Evolutionary conservation across 2,113 vertebrate species (phyloP), one percentile per base, ranked within the genome.

Genomic region (Gila orcuttii): DNA sequence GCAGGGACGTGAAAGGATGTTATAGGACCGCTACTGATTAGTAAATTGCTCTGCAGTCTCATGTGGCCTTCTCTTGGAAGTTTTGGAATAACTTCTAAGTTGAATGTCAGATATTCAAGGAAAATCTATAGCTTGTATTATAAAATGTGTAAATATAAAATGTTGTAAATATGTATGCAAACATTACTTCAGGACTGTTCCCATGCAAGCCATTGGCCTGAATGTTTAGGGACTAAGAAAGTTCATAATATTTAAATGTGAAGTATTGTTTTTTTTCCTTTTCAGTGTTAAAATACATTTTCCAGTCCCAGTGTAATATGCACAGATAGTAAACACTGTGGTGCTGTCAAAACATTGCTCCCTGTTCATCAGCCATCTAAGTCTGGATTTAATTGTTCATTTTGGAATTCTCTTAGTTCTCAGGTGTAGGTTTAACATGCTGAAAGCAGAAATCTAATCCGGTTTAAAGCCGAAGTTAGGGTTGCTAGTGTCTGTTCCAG

Each of bases 1-100:
- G 23, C 77, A 25, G 77, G 55, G 77, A 79, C 36, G 12, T 50
- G 28, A 82, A 68, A 82, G 80, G 31, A 69, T 52, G 80, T 69
- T 8, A n/a, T 11, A 81, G 59, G 4, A 21, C 28, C n/a, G 8
- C 13, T 50, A 23, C 62, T 69, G 62, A 82, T 69, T 69, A 69
- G 80, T 69, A 82, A 82, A 82, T 55, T 52, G 80, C 42, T 55
- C 36, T 69, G 80, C 19, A 52, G 64, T 82, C 80, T 69, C 80
- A 69, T 52, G 80, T 55, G 80, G 79, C 59, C 39, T 80, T 55
- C 28, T 36, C 28, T 57, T 78, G 50, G 28, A 78, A 78, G 50
- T 78, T 52, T 78, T 75, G 25, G 31, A 57, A 78, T 78, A 31
- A 77, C 75, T 55, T 77, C 79, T 33, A 28, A 68, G 79, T 33